Conservation (phyloP, 2,113 vertebrate genomes). For the Struthio camelus region DNA sequence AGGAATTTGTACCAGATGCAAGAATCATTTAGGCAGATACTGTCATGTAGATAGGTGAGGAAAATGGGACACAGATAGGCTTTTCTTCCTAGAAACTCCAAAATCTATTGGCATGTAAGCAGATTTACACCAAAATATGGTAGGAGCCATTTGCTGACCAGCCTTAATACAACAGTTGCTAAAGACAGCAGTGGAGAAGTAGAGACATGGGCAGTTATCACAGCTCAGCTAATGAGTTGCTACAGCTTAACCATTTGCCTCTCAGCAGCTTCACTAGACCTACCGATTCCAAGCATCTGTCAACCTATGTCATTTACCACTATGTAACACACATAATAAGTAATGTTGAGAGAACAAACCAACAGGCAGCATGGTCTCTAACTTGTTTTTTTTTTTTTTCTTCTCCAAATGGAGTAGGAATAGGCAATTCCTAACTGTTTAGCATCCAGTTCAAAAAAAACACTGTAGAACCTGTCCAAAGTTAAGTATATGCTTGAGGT, state of each 20-base stretch:
- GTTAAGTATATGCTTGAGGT: rapidly evolving
- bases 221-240: neutral
- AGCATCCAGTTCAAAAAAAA: neutral
- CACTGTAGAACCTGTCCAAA: neutral
- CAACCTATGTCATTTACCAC: neutral
- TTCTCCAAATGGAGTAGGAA: neutral
- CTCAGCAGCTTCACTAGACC: neutral
- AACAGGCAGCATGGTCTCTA: neutral
- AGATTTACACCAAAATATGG: neutral
- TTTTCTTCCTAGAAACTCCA: neutral
- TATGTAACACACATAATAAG: neutral
- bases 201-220: neutral
- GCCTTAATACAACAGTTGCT: neutral
- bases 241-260: neutral
- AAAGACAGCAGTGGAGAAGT: neutral
- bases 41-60: neutral
- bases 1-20: neutral
- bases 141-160: neutral
- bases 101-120: neutral
- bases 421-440: neutral
- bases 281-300: neutral
- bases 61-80: rapidly evolving
- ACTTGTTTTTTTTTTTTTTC: neutral
- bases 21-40: neutral
- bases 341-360: neutral